Evolutionary conservation across 2,797 vertebrate genomes (phyloP), one percentile per base, ranked within the genome.

Genomic region (Menidia menidia): DNA sequence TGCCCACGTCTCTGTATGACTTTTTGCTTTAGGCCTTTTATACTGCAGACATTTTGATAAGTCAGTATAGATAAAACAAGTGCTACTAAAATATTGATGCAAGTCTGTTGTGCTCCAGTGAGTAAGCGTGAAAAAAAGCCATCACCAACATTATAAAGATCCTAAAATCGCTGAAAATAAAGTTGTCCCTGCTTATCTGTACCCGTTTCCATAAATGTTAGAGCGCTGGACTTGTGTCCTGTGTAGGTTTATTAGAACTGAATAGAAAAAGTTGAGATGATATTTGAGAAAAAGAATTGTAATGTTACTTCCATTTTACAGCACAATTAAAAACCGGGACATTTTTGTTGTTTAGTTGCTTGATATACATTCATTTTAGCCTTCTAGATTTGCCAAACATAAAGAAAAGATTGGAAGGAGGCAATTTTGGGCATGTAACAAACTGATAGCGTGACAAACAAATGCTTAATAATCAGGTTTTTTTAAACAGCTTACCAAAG

Each of bases 11-110:
- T 64, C 42, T 48, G 31, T 57, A 41, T 65, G 39, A 64, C 10
- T 52, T 56, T 9, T 31, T 43, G 53, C 44, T 19, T 11, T 13
- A 19, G 53, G 13, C 10, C 19, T 60, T 50, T 59, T 61, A 30
- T 42, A 62, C 25, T 71, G 69, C 33, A 60, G 43, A 51, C 15
- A 68, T 43, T 67, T 61, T 63, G 54, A 66, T 60, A 35, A 64
- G 32, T 53, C 39, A 53, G 32, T 35, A 33, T 39, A 19, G 53
- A 48, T 60, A 65, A 71, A 64, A 15, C 50, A 15, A 19, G 59
- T 62, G 33, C 39, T 52, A 58, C 6, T 33, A 54, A 69, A 58
- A 61, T 32, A 72, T 72, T 63, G 30, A 6, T 0, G 2, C 12
- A 41, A 14, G 51, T 71, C 18, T 72, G 12, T 58, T 78, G 31